These are phyloP conservation scores for Gobio occitaniae DNA, from an alignment of 2,797 vertebrate genomes.

Conservation along the genomic window DNA sequence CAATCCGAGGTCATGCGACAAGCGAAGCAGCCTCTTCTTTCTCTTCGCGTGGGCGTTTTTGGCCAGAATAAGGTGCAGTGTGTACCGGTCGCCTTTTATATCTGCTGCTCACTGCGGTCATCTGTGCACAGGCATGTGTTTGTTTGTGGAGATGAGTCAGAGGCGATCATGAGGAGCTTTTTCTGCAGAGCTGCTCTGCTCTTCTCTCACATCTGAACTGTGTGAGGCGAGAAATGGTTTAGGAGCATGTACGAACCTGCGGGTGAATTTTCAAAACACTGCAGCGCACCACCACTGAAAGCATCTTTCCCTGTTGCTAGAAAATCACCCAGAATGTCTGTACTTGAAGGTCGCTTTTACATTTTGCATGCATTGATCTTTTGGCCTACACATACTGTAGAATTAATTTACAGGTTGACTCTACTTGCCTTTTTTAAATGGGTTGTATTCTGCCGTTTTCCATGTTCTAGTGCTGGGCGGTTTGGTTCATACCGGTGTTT, in stretches of 20 bases:
- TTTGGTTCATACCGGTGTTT: no score
- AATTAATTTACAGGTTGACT: not conserved
- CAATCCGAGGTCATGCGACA: not conserved
- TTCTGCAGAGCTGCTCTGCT: not conserved
- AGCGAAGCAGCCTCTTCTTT: not conserved
- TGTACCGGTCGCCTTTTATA: not conserved
- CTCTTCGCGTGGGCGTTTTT: not conserved
- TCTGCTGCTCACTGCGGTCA: not conserved
- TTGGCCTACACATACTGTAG: not conserved
- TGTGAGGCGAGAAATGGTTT: not conserved
- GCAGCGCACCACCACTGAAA: not conserved
- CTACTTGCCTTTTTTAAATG: not conserved
- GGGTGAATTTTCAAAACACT: not conserved
- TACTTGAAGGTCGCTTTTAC: not conserved
- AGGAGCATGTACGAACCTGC: not conserved
- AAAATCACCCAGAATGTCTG: not conserved
- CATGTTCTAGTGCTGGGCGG: not conserved
- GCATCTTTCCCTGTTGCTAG: not conserved
- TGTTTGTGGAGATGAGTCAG: slow-evolving; percentile 12
- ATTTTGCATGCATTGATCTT: slow-evolving; percentile 1
- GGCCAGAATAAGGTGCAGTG: not conserved
- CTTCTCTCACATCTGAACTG: not conserved
- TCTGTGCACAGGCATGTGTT: not conserved
- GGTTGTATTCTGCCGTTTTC: not conserved
- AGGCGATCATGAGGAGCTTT: not conserved